Conservation (phyloP, 2,113 vertebrate species). For the Delphinapterus leucas region DNA sequence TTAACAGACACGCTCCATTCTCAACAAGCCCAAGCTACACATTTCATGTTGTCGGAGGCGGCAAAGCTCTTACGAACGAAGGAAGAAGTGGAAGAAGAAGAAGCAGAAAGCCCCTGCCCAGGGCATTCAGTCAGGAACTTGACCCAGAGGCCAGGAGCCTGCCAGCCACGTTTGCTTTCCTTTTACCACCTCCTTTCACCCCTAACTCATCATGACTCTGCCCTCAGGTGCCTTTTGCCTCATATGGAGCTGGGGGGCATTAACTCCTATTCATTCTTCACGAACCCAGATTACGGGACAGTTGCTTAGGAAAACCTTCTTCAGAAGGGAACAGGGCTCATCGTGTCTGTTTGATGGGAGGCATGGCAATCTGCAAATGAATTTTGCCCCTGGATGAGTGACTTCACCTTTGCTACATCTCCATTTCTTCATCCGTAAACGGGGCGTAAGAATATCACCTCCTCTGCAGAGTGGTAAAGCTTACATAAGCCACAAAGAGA, state of each 20-base stretch:
- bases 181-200: not conserved
- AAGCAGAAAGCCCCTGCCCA: conserved; percentile 52
- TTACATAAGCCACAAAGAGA: not conserved
- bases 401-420: no score
- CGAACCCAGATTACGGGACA: fast-evolving
- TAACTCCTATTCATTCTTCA: fast-evolving
- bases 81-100: conserved; percentile 50
- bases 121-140: conserved; percentile 66
- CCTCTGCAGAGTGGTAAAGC: fast-evolving
- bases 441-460: not conserved
- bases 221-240: not conserved
- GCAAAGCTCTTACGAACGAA: conserved; percentile 56
- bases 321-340: not conserved
- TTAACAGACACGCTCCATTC: conserved; percentile 74
- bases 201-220: not conserved
- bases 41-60: conserved; percentile 67
- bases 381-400: not conserved
- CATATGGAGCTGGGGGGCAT: fast-evolving
- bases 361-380: fast-evolving
- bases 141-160: conserved; percentile 42
- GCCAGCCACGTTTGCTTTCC: not conserved
- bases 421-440: not conserved
- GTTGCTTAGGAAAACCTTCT: not conserved
- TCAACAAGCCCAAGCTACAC: conserved; percentile 62
- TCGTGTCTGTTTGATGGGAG: not conserved